Evolutionary conservation across 2,797 vertebrate genomes (phyloP), one percentile per base, ranked within the genome.

Genomic region (Bufotes viridis): DNA sequence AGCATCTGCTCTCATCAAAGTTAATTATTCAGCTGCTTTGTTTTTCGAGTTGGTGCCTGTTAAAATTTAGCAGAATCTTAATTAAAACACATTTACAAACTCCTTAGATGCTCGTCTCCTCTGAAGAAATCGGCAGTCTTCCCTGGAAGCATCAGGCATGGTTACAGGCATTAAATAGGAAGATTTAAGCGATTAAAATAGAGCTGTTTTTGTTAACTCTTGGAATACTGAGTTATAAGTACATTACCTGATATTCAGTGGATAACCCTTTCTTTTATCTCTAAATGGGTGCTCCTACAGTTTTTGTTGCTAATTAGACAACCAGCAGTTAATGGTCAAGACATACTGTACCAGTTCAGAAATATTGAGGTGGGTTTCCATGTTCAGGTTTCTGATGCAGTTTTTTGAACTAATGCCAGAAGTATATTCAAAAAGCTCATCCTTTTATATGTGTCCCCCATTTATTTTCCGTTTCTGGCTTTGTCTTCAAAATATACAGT

Each of bases 1-100:
- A 95, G 94, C 95, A 96, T 96, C 96, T 97, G 96, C 95, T 96
- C 95, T 96, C 96, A 96, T 97, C 95, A 95, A 92, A 95, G 95
- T 95, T 95, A 95, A 96, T 95, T 96, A 95, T 95, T 96, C 95
- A 96, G 93, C 94, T 94, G 95, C 95, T 96, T 96, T 96, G 95
- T 96, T 96, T 96, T 95, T 95, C 94, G 94, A 95, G 95, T 95
- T 95, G 94, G 94, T 96, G 95, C 95, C 95, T 95, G 94, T 94
- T 96, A 95, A 95, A 95, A 96, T 96, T 96, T 95, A 96, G 95
- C 94, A 95, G 95, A 95, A 95, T 96, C 95, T 96, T 96, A 97
- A 96, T 97, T 96, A 96, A 95, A 96, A 95, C 94, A 93, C 94
- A 93, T 95, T 95, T 96, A 93, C 95, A 95, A 96, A 96, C 95